Evolutionary conservation across 64 coral and sea anemone genomes (phyloP), one percentile per base, ranked within the genome.

Genomic region (Acropora tenuis): DNA sequence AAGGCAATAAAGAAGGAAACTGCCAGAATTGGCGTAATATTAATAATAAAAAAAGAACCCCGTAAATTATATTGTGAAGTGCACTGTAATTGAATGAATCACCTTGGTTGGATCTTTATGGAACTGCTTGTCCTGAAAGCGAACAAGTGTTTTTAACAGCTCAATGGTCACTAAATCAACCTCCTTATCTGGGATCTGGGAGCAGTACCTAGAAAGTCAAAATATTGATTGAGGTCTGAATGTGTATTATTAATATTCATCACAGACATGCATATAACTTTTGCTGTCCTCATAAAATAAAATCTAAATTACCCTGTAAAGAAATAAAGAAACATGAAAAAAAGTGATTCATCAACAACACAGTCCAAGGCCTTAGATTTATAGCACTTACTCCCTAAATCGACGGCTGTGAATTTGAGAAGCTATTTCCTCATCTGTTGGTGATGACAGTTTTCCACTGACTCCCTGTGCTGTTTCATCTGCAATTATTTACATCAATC

Each of bases 51-150:
- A 30, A 30, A 30, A 30, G 30, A 30, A 30, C 30, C 30, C 30
- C 30, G 30, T 30, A 30, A 30, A 30, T 30, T 30, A 30, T 30
- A 30, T 30, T 30, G 52, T 55, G 52, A 55, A 55, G 52, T 55
- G 9, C 30, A 63, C 6, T 13, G 60, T 63, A 63, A 12, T 7
- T 63, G 16, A 48, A 17, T 18, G 18, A 48, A 46, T 67, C 78
- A 99, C 97, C 94, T 99, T 99, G 9, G 93, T 46, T 59, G 97
- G 97, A 88, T 99, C 97, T 74, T 92, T 99, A 53, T 95, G 94
- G 45, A 93, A 99, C 76, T 91, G 88, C 48, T 94, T 93, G 84
- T 99, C 97, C 74, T 99, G 97, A 83, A 99, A 99, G n/a, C 94
- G 88, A 18, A 99, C 94, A 17, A 99, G 88, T 89, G 96, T 91